These are phyloP conservation scores for Centropyge bicolor DNA, from an alignment of 2,797 vertebrate species.

Conservation along the genomic window DNA sequence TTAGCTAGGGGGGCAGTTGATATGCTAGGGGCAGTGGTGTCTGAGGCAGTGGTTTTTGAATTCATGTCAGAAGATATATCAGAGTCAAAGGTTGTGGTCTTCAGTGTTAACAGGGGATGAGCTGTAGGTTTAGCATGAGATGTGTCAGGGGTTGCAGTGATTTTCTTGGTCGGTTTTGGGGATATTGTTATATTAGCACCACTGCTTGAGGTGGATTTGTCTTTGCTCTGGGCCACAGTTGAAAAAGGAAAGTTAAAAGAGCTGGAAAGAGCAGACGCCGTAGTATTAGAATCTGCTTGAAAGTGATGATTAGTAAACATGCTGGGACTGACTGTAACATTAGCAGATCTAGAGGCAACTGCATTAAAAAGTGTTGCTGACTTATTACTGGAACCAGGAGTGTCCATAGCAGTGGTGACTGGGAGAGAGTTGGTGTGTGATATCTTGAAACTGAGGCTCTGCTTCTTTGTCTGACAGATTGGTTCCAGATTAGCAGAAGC, in stretches of 20 bases:
- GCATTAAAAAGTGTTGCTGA: constrained; percentile 69
- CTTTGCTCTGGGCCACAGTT: constrained; percentile 18
- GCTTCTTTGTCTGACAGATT: constrained; percentile 41
- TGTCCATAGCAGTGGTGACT: constrained; percentile 14
- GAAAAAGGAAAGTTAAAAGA: constrained; percentile 1
- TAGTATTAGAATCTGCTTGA: constrained; percentile 38
- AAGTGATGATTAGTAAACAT: constrained; percentile 29
- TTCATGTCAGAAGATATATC: constrained; percentile 30
- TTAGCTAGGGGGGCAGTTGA: constrained; percentile 31
- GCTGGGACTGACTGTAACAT: constrained; percentile 40
- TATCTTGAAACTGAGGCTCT: constrained; percentile 15
- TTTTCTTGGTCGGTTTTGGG: constrained; percentile 31
- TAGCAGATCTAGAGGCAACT: constrained; percentile 64
- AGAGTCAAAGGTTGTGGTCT: constrained; percentile 17
- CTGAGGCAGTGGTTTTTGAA: constrained; percentile 59
- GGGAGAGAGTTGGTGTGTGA: constrained; percentile 20
- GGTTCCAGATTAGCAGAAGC: constrained; percentile 31
- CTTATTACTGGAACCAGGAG: constrained; percentile 35
- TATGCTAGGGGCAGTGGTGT: constrained; percentile 39
- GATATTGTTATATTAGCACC: constrained; percentile 7
- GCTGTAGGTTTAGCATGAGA: constrained; percentile 6
- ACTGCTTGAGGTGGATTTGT: constrained; percentile 27
- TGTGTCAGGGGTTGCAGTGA: not conserved
- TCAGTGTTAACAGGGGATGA: constrained; percentile 18
- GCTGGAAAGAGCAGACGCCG: constrained; percentile 10